Conservation (phyloP, 2,113 vertebrate species). For the Malurus alboscapulatus region DNA sequence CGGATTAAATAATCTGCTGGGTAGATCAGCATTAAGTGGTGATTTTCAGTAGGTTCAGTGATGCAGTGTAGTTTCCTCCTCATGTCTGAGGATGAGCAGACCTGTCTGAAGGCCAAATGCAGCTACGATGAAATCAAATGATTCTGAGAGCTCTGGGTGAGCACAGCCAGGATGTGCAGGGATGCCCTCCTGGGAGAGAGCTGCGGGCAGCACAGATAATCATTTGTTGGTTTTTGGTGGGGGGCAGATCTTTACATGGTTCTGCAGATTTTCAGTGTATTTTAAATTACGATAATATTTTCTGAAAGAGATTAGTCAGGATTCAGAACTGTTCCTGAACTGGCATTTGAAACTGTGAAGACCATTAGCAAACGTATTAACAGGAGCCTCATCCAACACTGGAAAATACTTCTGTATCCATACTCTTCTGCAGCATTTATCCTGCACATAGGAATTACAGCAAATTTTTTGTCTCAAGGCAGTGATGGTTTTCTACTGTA, state of each 20-base stretch:
- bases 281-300: not conserved
- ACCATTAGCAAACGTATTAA: not conserved
- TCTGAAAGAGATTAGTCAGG: not conserved
- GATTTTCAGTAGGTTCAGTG: not conserved
- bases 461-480: not conserved
- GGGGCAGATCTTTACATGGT: not conserved
- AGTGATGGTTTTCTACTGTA: not conserved
- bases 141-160: not conserved
- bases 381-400: not conserved
- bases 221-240: not conserved
- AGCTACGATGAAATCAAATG: not conserved
- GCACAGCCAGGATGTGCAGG: not conserved
- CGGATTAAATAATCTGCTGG: not conserved
- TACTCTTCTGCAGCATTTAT: not conserved
- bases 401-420: not conserved
- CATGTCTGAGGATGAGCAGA: fast-evolving
- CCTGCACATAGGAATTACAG: not conserved
- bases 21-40: not conserved
- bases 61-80: not conserved
- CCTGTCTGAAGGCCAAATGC: not conserved
- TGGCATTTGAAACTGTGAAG: not conserved
- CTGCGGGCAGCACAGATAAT: not conserved
- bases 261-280: not conserved
- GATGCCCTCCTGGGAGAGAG: not conserved
- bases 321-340: not conserved